Evolutionary conservation across 2,797 vertebrate species (phyloP).

Genomic region (Pantherophis vulpinus): DNA sequence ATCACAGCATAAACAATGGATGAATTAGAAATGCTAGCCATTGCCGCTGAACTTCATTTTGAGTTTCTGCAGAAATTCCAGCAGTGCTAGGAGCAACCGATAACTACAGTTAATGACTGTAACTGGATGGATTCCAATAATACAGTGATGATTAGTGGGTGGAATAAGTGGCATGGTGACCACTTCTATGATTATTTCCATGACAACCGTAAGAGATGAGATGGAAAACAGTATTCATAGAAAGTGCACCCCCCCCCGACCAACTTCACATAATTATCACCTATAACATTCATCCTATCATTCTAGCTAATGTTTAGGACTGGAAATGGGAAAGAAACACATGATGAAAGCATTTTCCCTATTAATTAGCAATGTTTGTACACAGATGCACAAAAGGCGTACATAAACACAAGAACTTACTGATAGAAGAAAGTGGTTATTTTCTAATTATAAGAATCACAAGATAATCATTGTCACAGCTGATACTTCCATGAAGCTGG

Average conservation of each 20-base stretch:
- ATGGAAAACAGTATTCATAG: slow-evolving; percentile 14
- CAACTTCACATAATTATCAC: not conserved
- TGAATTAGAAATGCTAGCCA: not conserved
- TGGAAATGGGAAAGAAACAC: not conserved
- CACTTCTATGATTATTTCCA: not conserved
- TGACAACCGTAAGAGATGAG: not conserved
- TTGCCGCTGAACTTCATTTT: not conserved
- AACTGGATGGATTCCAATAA: not conserved
- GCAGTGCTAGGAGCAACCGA: not conserved
- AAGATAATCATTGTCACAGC: not conserved
- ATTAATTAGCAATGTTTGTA: not conserved
- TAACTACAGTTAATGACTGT: not conserved
- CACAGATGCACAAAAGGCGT: not conserved
- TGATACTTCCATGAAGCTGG: not conserved
- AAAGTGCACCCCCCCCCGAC: not conserved
- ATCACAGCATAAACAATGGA: not conserved
- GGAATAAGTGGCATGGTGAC: not conserved
- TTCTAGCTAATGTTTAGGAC: not conserved
- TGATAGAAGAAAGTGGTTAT: not conserved
- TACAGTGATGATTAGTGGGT: slow-evolving; percentile 23
- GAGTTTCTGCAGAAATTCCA: not conserved
- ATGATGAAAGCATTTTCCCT: not conserved
- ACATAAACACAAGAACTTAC: not conserved
- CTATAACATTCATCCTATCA: not conserved
- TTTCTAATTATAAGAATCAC: not conserved